Evolutionary conservation across 1,140 invertebrate species (phyloP), one percentile per base, ranked within the genome.

Genomic region (Papilio polyxenes): DNA sequence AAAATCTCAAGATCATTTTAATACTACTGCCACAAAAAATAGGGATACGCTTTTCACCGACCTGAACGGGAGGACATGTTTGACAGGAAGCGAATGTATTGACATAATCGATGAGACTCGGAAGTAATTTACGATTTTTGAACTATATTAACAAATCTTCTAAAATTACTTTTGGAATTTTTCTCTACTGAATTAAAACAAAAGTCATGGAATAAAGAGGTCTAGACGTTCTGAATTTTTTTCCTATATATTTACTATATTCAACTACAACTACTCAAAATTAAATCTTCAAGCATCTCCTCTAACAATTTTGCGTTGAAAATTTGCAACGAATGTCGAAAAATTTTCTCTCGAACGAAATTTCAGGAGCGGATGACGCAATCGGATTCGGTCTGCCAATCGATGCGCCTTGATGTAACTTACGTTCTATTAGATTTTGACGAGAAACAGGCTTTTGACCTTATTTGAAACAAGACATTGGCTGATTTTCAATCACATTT

Each of bases 371-470:
- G 59, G 78, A 80, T 80, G 78, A 80, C 78, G 56, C 78, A 80
- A 80, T 80, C 78, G 78, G 69, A 80, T 80, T 80, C 62, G 59
- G 69, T 80, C 59, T 80, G 78, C 78, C 78, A 80, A 80, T 80
- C 78, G 78, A 80, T 80, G 78, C 78, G 78, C 59, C 78, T 80
- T 69, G 78, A 80, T 80, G 78, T 80, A 80, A 69, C 76, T 79
- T 62, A 79, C 53, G 40, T 69, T 80, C 62, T 69, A 80, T 79
- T 80, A 69, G 59, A 69, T 80, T 80, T 80, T 80, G 59, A 48
- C 62, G 78, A 80, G 65, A 80, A 79, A 51, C 78, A 80, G 78
- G 15, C 76, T 62, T 56, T 72, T 72, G 65, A 37, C 31, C 10
- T 72, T 72, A 72, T 72, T 37, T 72, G 65, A 37, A 72, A 72